phyloP scores from a whole-genome alignment of 2,888 invertebrate genomes.

The Epsilonema sp. region DNA sequence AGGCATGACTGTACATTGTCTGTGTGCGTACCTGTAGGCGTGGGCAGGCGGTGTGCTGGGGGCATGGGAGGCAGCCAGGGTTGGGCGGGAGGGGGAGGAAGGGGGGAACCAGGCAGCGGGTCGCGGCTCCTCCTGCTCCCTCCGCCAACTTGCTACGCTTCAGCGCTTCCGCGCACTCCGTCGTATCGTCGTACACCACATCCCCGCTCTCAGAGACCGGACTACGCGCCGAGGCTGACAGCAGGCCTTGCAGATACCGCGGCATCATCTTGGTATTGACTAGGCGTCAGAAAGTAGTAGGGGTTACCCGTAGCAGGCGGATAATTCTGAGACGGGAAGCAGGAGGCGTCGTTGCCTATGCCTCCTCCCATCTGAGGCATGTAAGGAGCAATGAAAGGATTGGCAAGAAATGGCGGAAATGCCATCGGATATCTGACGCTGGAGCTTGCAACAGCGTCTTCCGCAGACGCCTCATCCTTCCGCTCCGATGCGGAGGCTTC shows the following conservation, averaged over 20 bases:
- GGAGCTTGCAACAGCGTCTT: no score
- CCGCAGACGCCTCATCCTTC: no score
- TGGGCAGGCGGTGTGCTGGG: no score
- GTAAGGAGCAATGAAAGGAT: conserved; percentile 25
- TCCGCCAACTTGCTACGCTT: background rate
- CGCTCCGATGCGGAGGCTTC: no score
- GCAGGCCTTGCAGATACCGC: conserved; percentile 17
- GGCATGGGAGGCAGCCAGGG: no score
- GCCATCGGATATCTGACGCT: no score
- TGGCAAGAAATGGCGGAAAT: conserved; percentile 20
- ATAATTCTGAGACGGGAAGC: background rate
- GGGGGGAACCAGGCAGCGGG: no score
- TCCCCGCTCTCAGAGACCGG: conserved; percentile 8
- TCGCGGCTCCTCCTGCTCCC: no score
- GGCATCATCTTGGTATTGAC: conserved; percentile 25
- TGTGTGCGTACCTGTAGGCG: no score
- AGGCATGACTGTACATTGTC: no score
- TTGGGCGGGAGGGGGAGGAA: no score
- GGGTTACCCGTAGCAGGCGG: conserved; percentile 8
- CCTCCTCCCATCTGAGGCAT: conserved; percentile 13
- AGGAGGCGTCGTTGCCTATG: background rate
- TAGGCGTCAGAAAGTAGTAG: conserved; percentile 16
- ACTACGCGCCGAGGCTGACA: background rate
- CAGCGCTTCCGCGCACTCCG: background rate
- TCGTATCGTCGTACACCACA: background rate